These are phyloP conservation scores for Drosophila varians DNA, from an alignment of 1,140 invertebrate genomes.

Conservation along the genomic window DNA sequence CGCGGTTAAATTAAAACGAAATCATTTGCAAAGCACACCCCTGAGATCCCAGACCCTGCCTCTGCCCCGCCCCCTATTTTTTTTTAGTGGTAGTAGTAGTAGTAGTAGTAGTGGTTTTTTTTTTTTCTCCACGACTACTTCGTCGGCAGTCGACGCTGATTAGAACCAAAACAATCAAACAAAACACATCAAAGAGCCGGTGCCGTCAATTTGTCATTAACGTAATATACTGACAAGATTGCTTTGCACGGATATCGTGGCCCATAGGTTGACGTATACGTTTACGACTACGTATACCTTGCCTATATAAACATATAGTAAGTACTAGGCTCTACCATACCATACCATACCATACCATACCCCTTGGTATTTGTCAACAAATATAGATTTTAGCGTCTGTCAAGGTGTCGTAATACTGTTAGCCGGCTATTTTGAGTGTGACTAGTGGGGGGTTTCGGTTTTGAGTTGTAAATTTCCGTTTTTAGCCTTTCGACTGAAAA, in stretches of 20 bases:
- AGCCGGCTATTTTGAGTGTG: slow-evolving; percentile 26
- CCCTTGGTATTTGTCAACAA: slow-evolving; percentile 71
- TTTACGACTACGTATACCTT: background rate
- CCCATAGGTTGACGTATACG: background rate
- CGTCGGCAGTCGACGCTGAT: slow-evolving; percentile 76
- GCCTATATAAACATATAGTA: slow-evolving; percentile 17
- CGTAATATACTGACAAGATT: slow-evolving; percentile 82
- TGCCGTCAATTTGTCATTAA: slow-evolving; percentile 81
- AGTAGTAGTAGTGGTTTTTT: too few species aligned
- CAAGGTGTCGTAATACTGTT: slow-evolving; percentile 73
- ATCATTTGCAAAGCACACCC: slow-evolving; percentile 72
- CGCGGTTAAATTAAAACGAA: slow-evolving; percentile 77
- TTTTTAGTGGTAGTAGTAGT: too few species aligned
- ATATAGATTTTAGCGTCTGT: slow-evolving; percentile 71
- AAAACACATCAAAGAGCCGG: slow-evolving; percentile 71
- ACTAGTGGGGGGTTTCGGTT: slow-evolving; percentile 1
- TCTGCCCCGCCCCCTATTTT: slow-evolving; percentile 6
- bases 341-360: slow-evolving; percentile 2
- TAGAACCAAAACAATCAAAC: slow-evolving; percentile 82
- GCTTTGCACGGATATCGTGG: slow-evolving; percentile 77
- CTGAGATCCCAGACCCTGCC: slow-evolving; percentile 15
- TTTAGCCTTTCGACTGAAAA: slow-evolving; percentile 42
- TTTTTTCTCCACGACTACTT: slow-evolving; percentile 54
- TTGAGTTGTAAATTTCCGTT: slow-evolving; percentile 73
- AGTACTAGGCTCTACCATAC: slow-evolving; percentile 10